A percentile compares a stretch with the other conserved stretches of the same genome.
phyloP scores from a whole-genome alignment of 2,113 vertebrate genomes.

The Coptodon rendalli region DNA sequence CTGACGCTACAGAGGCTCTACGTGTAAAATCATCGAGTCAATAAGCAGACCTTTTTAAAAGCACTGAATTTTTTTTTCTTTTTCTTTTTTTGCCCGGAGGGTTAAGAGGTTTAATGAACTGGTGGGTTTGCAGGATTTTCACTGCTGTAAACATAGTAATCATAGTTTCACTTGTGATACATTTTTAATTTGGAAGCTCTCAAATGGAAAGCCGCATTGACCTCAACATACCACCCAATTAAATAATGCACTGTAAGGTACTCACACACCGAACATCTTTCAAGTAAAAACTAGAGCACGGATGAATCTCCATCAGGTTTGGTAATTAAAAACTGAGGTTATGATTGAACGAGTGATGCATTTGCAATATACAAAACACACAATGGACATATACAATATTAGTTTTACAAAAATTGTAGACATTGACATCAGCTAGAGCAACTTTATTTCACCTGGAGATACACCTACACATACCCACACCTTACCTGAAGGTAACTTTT shows the following conservation, averaged over 20 bases:
- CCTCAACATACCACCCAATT: slow-evolving; percentile 4
- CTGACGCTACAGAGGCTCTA: neutral
- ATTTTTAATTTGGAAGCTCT: slow-evolving; percentile 33
- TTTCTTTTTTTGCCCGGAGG: neutral
- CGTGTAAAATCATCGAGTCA: neutral
- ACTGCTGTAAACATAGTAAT: neutral
- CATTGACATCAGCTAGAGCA: neutral
- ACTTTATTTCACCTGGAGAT: neutral
- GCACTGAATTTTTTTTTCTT: too few species aligned
- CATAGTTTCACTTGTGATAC: neutral
- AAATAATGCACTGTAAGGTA: slow-evolving; percentile 29
- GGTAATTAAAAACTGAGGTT: neutral
- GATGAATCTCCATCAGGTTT: neutral
- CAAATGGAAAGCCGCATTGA: neutral
- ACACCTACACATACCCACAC: neutral
- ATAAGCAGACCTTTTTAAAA: neutral
- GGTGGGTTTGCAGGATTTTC: neutral
- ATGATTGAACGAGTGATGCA: neutral
- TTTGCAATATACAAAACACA: neutral
- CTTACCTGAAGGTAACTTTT: neutral
- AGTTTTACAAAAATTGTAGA: neutral
- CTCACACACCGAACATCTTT: neutral
- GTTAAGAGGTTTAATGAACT: neutral
- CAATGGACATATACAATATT: neutral
- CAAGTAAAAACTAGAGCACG: neutral